Base-by-base conservation (phyloP, 2,888 invertebrate species). In the Coelopa pilipes region DNA sequence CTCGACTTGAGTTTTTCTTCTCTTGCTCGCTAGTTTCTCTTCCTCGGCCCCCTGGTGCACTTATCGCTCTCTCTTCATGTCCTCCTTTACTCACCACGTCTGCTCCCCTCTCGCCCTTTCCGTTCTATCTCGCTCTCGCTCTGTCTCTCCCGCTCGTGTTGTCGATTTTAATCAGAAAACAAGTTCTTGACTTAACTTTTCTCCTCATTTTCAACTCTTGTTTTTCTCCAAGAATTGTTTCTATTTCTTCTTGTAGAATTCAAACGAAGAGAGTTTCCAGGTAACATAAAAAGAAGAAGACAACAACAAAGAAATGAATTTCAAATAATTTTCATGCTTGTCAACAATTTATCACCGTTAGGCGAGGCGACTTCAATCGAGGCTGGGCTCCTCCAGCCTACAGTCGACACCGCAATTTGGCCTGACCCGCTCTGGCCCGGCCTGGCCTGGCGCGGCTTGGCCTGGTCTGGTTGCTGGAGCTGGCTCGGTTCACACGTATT, bases 301-400 rank as follows among this genome's bases (percentile, higher is more conserved):
- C 4, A 34, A 7, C 4, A 34, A 34, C n/a, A n/a, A 34, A 34
- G 7, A 34, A 2, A 34, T 34, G 34, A 57, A 71, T 68, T 66
- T 72, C 72, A 75, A n/a, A n/a, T n/a, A n/a, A n/a, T 75, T 76
- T 76, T 75, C 74, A 76, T 74, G 73, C 66, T 75, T 72, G 72
- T 74, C 75, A 75, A 75, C 75, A 75, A 72, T 75, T 53, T 74
- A 53, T 57, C 70, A 76, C 76, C 75, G 76, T 76, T 76, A 76
- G 74, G 68, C 55, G 70, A 72, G 71, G 69, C 34, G 57, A 21
- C 24, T 62, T 17, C 2, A 62, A 24, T 15, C 34, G 34, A 34
- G 24, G 60, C 60, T 10, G 3, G 53, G 53, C 53, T 53, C 53
- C 13, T 53, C 34, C 34, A 34, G 34, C 34, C 34, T 7, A 34